These are phyloP conservation scores for Malurus cyaneus DNA, from an alignment of 2,113 vertebrate species.

Conservation along the genomic window DNA sequence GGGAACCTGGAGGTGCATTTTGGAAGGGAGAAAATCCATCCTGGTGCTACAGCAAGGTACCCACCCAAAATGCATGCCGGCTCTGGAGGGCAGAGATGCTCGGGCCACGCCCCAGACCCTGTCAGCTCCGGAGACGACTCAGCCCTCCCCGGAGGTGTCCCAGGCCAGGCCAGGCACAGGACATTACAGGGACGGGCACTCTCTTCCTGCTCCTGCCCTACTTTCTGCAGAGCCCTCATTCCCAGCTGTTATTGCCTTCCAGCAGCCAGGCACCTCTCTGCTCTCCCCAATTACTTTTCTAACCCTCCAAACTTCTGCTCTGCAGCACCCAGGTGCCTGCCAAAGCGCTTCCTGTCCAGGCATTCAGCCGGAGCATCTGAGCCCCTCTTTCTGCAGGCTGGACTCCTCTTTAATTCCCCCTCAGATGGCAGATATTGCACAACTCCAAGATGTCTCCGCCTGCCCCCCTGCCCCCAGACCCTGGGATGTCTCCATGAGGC, in stretches of 20 bases:
- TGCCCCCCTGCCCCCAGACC: fast-evolving
- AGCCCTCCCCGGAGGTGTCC: background rate
- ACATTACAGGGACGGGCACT: background rate
- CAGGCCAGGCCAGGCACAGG: background rate
- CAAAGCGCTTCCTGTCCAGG: background rate
- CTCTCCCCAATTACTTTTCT: background rate
- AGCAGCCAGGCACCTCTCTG: background rate
- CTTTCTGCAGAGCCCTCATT: background rate
- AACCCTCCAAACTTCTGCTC: background rate
- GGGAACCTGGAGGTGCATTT: background rate
- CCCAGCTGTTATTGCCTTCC: background rate
- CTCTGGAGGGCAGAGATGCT: background rate
- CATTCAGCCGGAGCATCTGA: fast-evolving
- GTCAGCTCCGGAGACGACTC: background rate
- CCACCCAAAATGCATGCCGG: background rate
- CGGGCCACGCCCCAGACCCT: background rate
- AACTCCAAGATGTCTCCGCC: background rate
- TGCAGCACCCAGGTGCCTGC: background rate
- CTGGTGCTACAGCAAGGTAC: background rate
- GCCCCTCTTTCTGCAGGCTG: background rate
- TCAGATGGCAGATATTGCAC: background rate
- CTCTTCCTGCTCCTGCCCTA: no score
- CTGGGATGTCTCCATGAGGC: background rate
- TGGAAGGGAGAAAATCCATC: background rate
- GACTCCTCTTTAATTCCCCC: background rate